Base-by-base conservation (phyloP, 2,113 vertebrate genomes). In the Zapornia atra region DNA sequence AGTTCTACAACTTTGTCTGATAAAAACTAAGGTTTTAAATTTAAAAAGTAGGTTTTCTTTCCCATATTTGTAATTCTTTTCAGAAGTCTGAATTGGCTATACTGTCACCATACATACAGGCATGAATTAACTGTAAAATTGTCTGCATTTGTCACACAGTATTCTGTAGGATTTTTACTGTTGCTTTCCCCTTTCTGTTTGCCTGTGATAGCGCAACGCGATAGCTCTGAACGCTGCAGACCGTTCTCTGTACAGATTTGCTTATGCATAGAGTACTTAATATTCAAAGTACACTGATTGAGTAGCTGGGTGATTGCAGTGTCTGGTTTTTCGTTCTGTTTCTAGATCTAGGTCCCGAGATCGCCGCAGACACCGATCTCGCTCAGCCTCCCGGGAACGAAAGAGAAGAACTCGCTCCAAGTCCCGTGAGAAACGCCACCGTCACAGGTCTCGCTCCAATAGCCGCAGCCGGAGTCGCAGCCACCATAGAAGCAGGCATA, bases 401-500 rank as follows among this genome's bases (percentile, higher is more conserved):
- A 98, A 98, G 95, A 97, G 98, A 86, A 98, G 98, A 87, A 98
- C 98, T 83, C 98, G 98, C 5, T 98, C 98, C 88, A 98, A 98
- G 48, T 98, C 98, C 36, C 98, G 98, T 33, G 98, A 98, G 96
- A 98, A 98, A 5, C 98, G 98, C 38, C 98, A 98, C 56, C 98
- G 96, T 25, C 98, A 98, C 88, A 81, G 98, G 60, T 98, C 98
- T 22, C 98, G 98, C 64, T 98, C 98, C 2, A 73, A 96, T 89
- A 98, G 98, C 90, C 98, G 98, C 9, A 98, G 98, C 88, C 97
- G 98, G 6, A 98, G 98, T 71, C 98, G 96, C 72, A 98, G 98
- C 92, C 98, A 98, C 63, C 98, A 98, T 59, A 95, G 98, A 63
- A 98, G 98, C 86, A 97, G 98, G 88, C 98, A 98, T 63, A 98